Conservation (phyloP, 2,888 invertebrate species). For the Pyrochroa serraticornis region DNA sequence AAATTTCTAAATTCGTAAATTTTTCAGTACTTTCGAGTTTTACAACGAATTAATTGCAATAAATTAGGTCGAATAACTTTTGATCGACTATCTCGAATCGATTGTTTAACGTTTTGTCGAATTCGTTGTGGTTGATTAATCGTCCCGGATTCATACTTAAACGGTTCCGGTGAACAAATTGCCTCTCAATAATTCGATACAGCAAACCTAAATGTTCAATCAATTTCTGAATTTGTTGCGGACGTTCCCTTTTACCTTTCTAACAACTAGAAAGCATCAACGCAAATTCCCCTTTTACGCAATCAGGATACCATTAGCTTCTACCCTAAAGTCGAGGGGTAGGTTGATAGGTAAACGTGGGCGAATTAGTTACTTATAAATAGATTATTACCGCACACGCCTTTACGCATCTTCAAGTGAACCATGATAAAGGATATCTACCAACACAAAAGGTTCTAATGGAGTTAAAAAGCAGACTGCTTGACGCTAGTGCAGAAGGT, state of each 20-base stretch:
- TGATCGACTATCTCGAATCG: too few relatives aligned
- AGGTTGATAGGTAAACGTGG: conserved; percentile 23
- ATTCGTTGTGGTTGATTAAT: neutral
- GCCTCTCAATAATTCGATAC: too few relatives aligned
- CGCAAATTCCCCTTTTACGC: conserved; percentile 19
- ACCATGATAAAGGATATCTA: too few relatives aligned
- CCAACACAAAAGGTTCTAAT: neutral
- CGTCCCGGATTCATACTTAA: conserved; percentile 2
- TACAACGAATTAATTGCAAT: too few relatives aligned
- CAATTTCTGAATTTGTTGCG: too few relatives aligned
- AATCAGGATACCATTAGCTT: conserved; percentile 20
- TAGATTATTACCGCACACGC: conserved; percentile 1
- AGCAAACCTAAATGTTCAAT: too few relatives aligned
- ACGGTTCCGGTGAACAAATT: neutral
- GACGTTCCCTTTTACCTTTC: conserved; percentile 4
- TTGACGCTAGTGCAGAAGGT: conserved; percentile 17
- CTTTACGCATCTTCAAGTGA: neutral
- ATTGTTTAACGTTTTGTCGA: too few relatives aligned
- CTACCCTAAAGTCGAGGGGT: conserved; percentile 7
- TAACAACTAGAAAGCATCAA: conserved; percentile 6
- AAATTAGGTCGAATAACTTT: too few relatives aligned
- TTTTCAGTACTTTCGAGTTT: too few relatives aligned
- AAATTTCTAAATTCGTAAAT: too few relatives aligned
- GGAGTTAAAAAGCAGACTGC: conserved; percentile 16
- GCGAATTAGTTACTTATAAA: conserved; percentile 9